These are phyloP conservation scores for Lissonota sp. DNA, from an alignment of 2,888 invertebrate genomes.

Conservation along the genomic window DNA sequence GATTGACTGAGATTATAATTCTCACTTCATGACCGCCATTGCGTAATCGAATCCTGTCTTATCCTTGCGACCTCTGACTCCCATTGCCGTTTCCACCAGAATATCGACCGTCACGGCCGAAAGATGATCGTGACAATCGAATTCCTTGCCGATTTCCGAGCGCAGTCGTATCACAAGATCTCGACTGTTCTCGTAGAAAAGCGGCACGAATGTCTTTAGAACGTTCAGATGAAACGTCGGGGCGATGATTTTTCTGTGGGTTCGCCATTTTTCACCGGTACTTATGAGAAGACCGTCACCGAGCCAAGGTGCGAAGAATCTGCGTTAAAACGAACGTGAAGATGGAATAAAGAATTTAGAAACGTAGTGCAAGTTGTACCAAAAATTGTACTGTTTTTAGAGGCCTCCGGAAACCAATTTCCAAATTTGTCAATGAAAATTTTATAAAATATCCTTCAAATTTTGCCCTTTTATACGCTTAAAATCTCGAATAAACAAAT, in stretches of 20 bases:
- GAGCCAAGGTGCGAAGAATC: conserved; percentile 82
- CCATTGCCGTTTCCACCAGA: conserved; percentile 86
- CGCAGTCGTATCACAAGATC: conserved; percentile 82
- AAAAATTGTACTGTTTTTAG: no score
- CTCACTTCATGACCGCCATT: conserved; percentile 86
- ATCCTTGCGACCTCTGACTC: conserved; percentile 84
- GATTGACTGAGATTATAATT: conserved; percentile 2
- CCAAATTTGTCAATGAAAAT: no score
- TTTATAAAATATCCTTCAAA: no score
- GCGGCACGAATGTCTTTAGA: conserved; percentile 85
- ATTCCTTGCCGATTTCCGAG: conserved; percentile 82
- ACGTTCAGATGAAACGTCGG: conserved; percentile 85
- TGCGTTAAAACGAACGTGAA: conserved; percentile 50
- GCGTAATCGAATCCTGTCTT: conserved; percentile 85
- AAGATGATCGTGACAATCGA: conserved; percentile 85
- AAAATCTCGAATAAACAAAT: no score
- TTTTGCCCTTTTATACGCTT: no score
- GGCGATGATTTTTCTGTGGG: conserved; percentile 85
- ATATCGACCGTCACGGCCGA: conserved; percentile 85
- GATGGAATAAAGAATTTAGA: not conserved
- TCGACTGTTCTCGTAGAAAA: conserved; percentile 84
- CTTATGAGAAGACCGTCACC: conserved; percentile 82
- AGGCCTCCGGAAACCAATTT: no score
- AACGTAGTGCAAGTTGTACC: no score
- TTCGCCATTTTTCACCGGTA: conserved; percentile 84